Base-by-base conservation (phyloP, 64 coral and sea anemone species). In the Pocillopora verrucosa region DNA sequence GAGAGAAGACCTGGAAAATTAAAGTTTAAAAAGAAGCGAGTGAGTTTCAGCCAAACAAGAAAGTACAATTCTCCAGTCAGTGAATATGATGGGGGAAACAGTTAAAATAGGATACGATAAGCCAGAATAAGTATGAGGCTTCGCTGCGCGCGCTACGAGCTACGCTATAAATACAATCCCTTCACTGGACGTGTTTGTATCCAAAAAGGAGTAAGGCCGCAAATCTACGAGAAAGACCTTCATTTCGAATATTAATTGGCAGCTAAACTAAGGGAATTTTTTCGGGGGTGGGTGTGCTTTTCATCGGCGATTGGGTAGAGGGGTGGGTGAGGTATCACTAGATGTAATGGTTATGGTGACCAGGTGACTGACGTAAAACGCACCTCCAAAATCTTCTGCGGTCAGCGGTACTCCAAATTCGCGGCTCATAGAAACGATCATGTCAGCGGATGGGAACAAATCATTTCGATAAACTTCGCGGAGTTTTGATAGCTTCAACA, bases 341-440 rank as follows among this genome's bases (percentile, higher is more conserved):
- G 2, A 17, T 15, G 12, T 2, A 62, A 70, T 70, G 19, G 4
- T 70, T 20, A 24, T 26, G n/a, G 10, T 11, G 20, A 24, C 67
- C 67, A n/a, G n/a, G 67, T 70, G 11, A 70, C 67, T 70, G n/a
- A 9, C 25, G 67, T 22, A 12, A 5, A 62, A 75, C 92, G 4
- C 73, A 99, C 97, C 97, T 88, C 97, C 97, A 89, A 99, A 99
- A 77, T 99, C 97, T 72, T 99, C 97, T 13, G 97, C 94, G 17
- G 97, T 95, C 58, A 99, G 84, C 11, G 97, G 97, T 36, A 99
- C 93, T 9, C 97, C 97, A 93, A 99, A 99, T 60, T 99, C 97
- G 17, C 93, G 91, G 77, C 97, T 99, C 93, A 99, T 90, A 19
- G 91, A 95, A 19, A 95, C 74, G 16, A 99, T 34, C 97, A 99